A percentile compares a stretch with the other conserved stretches of the same genome.
Evolutionary conservation across 2,888 invertebrate species (phyloP).

Genomic region (Scrobipalpa costella): DNA sequence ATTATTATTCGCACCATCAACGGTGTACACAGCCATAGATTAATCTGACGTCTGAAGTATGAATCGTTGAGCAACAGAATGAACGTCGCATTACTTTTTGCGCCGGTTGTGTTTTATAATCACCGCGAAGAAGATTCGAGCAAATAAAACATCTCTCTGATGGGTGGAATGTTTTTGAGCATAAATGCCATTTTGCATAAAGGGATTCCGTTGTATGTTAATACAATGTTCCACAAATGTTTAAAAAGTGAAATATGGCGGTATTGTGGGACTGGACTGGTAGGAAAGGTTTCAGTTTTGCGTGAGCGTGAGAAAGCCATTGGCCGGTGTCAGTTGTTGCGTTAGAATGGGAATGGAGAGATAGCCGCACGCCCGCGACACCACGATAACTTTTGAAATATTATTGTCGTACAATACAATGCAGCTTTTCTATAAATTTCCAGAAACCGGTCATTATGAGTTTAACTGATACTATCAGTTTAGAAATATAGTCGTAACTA

Average conservation of each 20-base stretch:
- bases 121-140: slow-evolving; percentile 42
- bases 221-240: slow-evolving; percentile 34
- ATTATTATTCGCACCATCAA: slow-evolving; percentile 76
- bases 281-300: slow-evolving; percentile 43
- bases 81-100: slow-evolving; percentile 57
- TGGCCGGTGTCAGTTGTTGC: slow-evolving; percentile 36
- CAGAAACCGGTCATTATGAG: slow-evolving; percentile 12
- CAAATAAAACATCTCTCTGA: slow-evolving; percentile 41
- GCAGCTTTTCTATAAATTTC: slow-evolving; percentile 17
- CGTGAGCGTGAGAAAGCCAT: slow-evolving; percentile 48
- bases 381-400: slow-evolving; percentile 32
- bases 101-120: slow-evolving; percentile 41
- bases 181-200: slow-evolving; percentile 38
- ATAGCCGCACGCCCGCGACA: slow-evolving; percentile 31
- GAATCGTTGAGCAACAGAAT: slow-evolving; percentile 59
- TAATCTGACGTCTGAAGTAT: slow-evolving; percentile 71
- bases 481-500: slow-evolving; percentile 8
- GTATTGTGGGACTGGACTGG: slow-evolving; percentile 41
- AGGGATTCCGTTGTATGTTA: slow-evolving; percentile 38
- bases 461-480: slow-evolving; percentile 16
- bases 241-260: slow-evolving; percentile 46
- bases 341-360: slow-evolving; percentile 31
- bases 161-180: slow-evolving; percentile 34
- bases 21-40: slow-evolving; percentile 63
- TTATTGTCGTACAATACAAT: slow-evolving; percentile 27